Evolutionary conservation across 2,113 vertebrate genomes (phyloP).

Genomic region (Vulpes vulpes): DNA sequence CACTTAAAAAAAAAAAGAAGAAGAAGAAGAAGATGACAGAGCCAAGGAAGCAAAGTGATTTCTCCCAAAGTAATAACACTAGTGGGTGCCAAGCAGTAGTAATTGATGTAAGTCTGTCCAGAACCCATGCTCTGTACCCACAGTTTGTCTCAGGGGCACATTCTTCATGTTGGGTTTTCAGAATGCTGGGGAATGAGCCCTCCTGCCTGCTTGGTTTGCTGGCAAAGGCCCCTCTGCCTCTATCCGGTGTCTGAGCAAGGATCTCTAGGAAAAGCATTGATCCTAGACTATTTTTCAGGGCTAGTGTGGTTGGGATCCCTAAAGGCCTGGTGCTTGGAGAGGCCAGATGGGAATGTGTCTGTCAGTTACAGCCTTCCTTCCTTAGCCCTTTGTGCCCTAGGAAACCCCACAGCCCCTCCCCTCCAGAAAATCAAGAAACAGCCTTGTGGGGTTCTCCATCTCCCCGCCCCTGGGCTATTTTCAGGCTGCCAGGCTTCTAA

Average conservation of each 20-base stretch:
- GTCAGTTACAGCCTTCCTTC: neutral
- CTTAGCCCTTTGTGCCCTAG: neutral
- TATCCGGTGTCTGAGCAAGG: neutral
- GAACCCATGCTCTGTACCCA: neutral
- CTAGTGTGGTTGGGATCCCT: neutral
- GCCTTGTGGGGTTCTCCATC: neutral
- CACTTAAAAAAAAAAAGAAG: neutral
- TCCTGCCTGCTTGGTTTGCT: neutral
- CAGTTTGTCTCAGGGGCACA: neutral
- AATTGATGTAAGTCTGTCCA: neutral
- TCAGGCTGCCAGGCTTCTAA: neutral
- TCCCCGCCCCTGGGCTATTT: neutral
- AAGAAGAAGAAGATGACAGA: neutral
- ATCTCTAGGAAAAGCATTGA: neutral
- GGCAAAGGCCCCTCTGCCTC: neutral
- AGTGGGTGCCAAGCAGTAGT: neutral
- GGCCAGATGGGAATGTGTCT: neutral
- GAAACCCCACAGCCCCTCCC: neutral
- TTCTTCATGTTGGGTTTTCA: neutral
- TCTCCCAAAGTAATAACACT: neutral
- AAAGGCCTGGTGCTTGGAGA: neutral
- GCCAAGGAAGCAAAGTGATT: neutral
- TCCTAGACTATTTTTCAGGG: neutral
- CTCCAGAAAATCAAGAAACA: neutral
- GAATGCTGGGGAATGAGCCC: neutral